phyloP scores from a whole-genome alignment of 2,888 invertebrate genomes.

The Luperina nickerlii region DNA sequence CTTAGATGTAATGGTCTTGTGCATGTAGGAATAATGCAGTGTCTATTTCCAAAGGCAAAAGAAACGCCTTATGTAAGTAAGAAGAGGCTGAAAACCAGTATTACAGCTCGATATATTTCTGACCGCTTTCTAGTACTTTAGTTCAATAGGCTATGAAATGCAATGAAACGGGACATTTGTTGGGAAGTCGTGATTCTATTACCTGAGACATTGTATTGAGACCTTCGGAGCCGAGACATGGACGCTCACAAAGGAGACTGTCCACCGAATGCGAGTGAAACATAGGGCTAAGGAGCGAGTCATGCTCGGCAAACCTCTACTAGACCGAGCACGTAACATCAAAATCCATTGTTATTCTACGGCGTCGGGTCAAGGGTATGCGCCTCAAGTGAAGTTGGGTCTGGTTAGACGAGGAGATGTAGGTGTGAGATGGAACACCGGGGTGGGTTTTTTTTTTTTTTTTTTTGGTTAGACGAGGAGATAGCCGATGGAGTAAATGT shows the following conservation, averaged over 20 bases:
- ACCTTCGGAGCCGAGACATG: background rate
- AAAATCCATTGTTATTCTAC: background rate
- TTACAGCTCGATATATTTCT: background rate
- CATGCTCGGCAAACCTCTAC: background rate
- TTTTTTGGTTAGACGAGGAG: background rate
- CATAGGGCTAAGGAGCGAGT: background rate
- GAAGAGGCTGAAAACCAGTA: background rate
- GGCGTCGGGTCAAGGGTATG: background rate
- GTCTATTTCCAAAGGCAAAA: background rate
- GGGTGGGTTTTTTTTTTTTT: too few relatives aligned
- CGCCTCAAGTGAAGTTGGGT: background rate
- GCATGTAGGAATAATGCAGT: background rate
- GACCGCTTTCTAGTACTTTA: background rate
- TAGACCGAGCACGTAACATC: background rate
- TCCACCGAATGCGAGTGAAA: background rate
- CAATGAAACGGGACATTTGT: background rate
- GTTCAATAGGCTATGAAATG: background rate
- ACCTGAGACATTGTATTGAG: background rate
- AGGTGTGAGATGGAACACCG: too few relatives aligned
- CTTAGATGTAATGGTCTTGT: background rate
- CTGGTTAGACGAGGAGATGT: background rate
- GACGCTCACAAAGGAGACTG: background rate
- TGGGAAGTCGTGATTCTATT: background rate
- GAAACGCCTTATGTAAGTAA: background rate
- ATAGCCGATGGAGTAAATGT: background rate